Evolutionary conservation across 92 coral and sea anemone species (phyloP).

Genomic region (Galaxea fascicularis): DNA sequence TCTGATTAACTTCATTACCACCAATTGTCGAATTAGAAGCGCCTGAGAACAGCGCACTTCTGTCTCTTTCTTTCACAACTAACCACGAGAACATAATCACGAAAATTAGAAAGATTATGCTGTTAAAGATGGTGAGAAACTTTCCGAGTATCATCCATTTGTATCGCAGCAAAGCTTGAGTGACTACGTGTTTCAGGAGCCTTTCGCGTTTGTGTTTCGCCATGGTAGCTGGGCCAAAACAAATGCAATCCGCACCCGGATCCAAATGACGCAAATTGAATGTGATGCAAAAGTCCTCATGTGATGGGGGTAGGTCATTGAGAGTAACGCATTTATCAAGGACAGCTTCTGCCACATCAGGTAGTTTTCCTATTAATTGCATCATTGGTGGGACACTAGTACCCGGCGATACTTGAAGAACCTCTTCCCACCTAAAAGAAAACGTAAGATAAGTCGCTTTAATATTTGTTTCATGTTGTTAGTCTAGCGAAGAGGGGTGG

Average conservation of each 20-base stretch:
- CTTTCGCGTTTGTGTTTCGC: conserved; percentile 76
- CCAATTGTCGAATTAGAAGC: not conserved
- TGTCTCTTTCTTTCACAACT: conserved; percentile 66
- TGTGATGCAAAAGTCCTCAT: conserved; percentile 71
- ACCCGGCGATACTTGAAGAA: not conserved
- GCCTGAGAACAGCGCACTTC: conserved; percentile 6
- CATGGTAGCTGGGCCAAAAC: conserved; percentile 65
- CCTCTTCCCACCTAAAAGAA: conserved; percentile 44
- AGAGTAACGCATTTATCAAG: conserved; percentile 78
- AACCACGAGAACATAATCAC: conserved; percentile 60
- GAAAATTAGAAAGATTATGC: conserved; percentile 42
- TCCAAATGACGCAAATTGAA: conserved; percentile 79
- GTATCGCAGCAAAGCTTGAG: conserved; percentile 70
- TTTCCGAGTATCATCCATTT: conserved; percentile 88
- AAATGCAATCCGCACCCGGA: conserved; percentile 64
- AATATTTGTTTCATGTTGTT: not conserved
- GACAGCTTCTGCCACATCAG: conserved; percentile 77
- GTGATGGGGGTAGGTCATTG: conserved; percentile 65
- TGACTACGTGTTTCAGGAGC: conserved; percentile 76
- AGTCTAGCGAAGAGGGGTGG: not conserved
- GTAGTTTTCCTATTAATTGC: conserved; percentile 71
- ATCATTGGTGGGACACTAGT: conserved; percentile 46
- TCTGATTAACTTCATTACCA: not conserved
- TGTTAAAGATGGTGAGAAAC: conserved; percentile 52
- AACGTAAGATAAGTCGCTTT: not conserved